phyloP scores from a whole-genome alignment of 92 coral and sea anemone species.

The Zoanthus sansibaricus region DNA sequence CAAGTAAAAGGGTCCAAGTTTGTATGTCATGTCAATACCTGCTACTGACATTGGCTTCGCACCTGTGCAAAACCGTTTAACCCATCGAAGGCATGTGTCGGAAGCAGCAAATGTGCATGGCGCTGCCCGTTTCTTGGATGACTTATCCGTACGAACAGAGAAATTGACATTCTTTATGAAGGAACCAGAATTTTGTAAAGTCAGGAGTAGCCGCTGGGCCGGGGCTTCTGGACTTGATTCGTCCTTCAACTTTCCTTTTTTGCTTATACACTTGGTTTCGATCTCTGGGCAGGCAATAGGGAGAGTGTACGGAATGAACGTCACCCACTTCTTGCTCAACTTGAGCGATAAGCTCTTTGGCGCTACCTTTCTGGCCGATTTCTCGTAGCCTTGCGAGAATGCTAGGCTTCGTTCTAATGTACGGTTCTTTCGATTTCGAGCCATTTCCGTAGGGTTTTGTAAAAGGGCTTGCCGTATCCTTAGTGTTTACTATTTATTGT shows the following conservation, averaged over 20 bases:
- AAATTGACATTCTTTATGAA: slow-evolving; percentile 26
- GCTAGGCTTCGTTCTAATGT: slow-evolving; percentile 37
- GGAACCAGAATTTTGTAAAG: not conserved
- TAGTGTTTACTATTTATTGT: too few relatives aligned
- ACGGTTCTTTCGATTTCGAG: slow-evolving; percentile 30
- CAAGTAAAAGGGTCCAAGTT: slow-evolving; percentile 38
- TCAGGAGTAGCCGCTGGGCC: slow-evolving; percentile 23
- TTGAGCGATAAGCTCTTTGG: slow-evolving; percentile 35
- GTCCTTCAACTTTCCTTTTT: not conserved
- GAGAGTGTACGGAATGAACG: slow-evolving; percentile 8
- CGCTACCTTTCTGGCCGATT: slow-evolving; percentile 9
- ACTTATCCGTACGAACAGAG: too few relatives aligned
- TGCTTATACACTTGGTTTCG: slow-evolving; percentile 49
- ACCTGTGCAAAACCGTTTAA: slow-evolving; percentile 1
- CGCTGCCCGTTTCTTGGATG: too few relatives aligned
- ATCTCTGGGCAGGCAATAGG: slow-evolving; percentile 16
- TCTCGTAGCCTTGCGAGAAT: slow-evolving; percentile 26
- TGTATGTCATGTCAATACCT: slow-evolving; percentile 38
- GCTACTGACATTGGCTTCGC: slow-evolving; percentile 9
- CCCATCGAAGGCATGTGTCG: too few relatives aligned
- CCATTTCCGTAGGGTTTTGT: too few relatives aligned
- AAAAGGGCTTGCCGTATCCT: too few relatives aligned
- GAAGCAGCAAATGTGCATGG: not conserved
- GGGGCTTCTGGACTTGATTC: slow-evolving; percentile 30
- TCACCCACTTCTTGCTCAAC: slow-evolving; percentile 30